Conservation (phyloP, 1,140 invertebrate species). For the Scaptodrosophila lebanonensis region DNA sequence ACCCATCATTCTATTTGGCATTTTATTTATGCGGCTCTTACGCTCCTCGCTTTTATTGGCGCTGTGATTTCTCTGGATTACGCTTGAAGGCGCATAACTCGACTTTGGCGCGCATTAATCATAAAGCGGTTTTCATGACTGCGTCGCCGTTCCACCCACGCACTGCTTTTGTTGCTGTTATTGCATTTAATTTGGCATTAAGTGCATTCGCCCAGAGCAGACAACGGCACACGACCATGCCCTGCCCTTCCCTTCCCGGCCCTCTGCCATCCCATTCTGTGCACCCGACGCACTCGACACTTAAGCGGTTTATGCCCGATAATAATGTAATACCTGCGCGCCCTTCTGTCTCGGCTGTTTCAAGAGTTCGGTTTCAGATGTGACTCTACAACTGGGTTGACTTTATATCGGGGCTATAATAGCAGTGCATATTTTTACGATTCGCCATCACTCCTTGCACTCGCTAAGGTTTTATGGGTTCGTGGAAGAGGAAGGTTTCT, state of each 20-base stretch:
- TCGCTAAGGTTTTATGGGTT: too few species aligned
- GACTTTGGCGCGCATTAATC: conserved; percentile 45
- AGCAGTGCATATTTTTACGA: conserved; percentile 32
- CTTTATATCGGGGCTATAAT: conserved; percentile 37
- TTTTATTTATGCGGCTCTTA: neutral
- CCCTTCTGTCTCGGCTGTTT: neutral
- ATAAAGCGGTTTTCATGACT: conserved; percentile 45
- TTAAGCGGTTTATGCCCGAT: conserved; percentile 40
- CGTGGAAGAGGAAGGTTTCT: too few species aligned
- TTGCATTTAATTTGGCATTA: conserved; percentile 55
- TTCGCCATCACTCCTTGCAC: conserved; percentile 13
- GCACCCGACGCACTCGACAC: conserved; percentile 9
- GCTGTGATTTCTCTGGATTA: conserved; percentile 46
- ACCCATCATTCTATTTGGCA: too few species aligned
- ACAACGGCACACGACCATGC: conserved; percentile 22
- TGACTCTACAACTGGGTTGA: conserved; percentile 18
- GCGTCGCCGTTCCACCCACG: neutral
- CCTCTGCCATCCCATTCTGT: neutral
- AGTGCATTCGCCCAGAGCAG: conserved; percentile 42
- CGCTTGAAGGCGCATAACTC: conserved; percentile 46
- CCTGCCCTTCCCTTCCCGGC: neutral
- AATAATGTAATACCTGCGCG: conserved; percentile 23
- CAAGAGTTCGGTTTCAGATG: conserved; percentile 10
- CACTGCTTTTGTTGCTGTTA: neutral
- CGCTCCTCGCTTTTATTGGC: conserved; percentile 41